Evolutionary conservation across 2,888 invertebrate genomes (phyloP), one percentile per base, ranked within the genome.

Genomic region (Rhopalosiphum nymphaeae): DNA sequence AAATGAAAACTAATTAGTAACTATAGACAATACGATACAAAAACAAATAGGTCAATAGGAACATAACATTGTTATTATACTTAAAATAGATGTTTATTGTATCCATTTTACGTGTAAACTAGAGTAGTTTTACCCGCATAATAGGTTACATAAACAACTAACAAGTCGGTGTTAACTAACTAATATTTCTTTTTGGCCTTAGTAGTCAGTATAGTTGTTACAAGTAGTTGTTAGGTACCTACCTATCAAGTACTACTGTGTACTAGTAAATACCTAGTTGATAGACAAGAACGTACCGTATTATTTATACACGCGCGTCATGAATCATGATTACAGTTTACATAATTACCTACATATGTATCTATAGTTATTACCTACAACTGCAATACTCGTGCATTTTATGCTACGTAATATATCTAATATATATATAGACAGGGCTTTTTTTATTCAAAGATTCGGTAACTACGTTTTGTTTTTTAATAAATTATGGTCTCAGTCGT

Each of bases 61-160:
- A 87, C 36, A 78, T 53, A 57, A 85, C 57, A 53, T 53, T 56
- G 84, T 46, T 53, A 53, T 67, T 46, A 61, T 46, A 42, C 16
- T 67, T 87, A 67, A 53, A 88, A 67, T 67, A 88, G 36, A 88
- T 88, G 49, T 92, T 92, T 36, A 78, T 87, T 87, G 36, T 88
- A 42, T 10, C 87, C 61, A 92, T 67, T 67, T 87, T 42, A 88
- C 61, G 49, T 88, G 87, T 88, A 67, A 87, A 88, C 92, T 42
- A 88, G 87, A 49, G 57, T 57, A 92, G n/a, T 92, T 49, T 42
- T 87, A 88, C 92, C 92, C 92, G 87, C 42, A 92, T 87, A 92
- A 86, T 91, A 46, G 67, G 42, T 67, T 36, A 67, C 42, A 92
- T 67, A 67, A 88, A 67, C 87, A 92, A 88, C 67, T 92, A 88